Base-by-base conservation (phyloP, 2,888 invertebrate genomes). In the Caenorhabditis sp. region DNA sequence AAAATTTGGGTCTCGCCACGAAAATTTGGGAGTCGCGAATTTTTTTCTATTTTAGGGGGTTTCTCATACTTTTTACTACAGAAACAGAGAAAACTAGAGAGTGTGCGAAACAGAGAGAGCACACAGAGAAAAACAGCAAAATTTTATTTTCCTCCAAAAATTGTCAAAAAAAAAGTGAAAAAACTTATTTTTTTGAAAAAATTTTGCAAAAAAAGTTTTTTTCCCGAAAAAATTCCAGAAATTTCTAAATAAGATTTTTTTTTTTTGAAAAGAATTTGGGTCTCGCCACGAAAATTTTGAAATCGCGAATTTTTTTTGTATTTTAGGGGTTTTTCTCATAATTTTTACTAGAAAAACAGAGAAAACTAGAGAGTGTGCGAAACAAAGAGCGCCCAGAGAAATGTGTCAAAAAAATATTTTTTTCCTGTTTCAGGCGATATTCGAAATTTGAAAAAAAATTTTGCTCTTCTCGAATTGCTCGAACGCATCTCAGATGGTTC, bases 391-490 rank as follows among this genome's bases (percentile, higher is more conserved):
- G n/a, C n/a, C n/a, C n/a, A n/a, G n/a, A n/a, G n/a, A n/a, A n/a
- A n/a, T n/a, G n/a, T n/a, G n/a, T n/a, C n/a, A n/a, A n/a, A n/a
- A n/a, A n/a, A n/a, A n/a, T n/a, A n/a, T n/a, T n/a, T n/a, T n/a
- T n/a, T n/a, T n/a, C n/a, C n/a, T n/a, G n/a, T 36, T 36, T 54
- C 17, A 66, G 66, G 69, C 24, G 69, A 69, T 26, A 21, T 91
- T 4, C 89, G 89, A 86, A 89, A 89, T 4, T 82, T 91, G 71
- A 91, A 91, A 86, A 91, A 91, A 81, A 91, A 91, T 82, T 91
- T 91, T 88, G 91, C 91, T 0, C 86, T 91, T 1, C 86, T 91
- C 21, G 91, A 91, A 74, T 81, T 91, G 8, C 81, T 91, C 49
- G 91, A 91, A 80, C 89, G 89, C 77, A 83, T 91, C 24, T 67